Percentiles rank a stretch among this genome's conserved stretches.
Evolutionary conservation across 2,113 vertebrate genomes (phyloP).

Genomic region (Hemiprocne comata): DNA sequence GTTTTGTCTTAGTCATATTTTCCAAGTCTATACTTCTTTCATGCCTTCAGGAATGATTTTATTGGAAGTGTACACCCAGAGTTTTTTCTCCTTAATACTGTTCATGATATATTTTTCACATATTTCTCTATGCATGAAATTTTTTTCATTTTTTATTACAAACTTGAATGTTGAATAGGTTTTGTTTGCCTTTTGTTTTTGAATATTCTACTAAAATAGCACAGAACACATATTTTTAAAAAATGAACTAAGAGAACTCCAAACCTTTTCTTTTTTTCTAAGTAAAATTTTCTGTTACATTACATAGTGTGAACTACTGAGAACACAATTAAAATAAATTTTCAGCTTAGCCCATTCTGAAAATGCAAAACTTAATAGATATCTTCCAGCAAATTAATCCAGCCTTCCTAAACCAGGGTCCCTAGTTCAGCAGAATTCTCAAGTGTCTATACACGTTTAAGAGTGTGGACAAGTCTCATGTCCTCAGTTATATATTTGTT

Average conservation of each 20-base stretch:
- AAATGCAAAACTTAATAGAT: background rate
- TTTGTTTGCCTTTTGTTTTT: background rate
- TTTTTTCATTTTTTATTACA: background rate
- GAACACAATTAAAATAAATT: background rate
- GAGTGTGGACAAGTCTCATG: background rate
- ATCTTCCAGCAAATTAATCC: background rate
- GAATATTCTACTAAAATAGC: background rate
- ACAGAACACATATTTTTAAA: background rate
- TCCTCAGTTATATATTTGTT: background rate
- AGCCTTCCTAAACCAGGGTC: background rate
- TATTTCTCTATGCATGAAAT: background rate
- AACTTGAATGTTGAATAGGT: background rate
- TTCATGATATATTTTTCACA: background rate
- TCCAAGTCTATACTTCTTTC: background rate
- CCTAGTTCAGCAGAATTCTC: background rate
- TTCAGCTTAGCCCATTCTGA: background rate
- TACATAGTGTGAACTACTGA: background rate
- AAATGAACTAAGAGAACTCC: background rate
- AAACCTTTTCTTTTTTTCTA: background rate
- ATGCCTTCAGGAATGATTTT: background rate
- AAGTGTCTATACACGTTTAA: background rate
- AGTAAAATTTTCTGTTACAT: background rate
- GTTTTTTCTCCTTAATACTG: background rate
- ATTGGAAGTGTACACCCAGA: background rate
- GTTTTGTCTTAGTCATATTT: background rate